Evolutionary conservation across 2,797 vertebrate genomes (phyloP).

Genomic region (Margarornis squamiger): DNA sequence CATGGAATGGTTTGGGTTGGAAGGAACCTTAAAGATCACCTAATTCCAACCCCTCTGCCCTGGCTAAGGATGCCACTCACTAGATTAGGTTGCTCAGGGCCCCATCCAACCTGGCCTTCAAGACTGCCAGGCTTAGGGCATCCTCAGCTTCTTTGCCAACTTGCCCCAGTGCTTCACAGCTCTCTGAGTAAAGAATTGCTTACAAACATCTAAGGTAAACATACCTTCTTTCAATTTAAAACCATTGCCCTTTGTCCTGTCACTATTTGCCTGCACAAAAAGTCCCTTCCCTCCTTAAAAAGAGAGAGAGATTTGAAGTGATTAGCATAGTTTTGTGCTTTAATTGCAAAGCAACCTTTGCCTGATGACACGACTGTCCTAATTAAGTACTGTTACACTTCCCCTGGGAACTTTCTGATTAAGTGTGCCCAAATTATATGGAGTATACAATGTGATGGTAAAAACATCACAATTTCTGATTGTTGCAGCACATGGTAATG

Average conservation of each 20-base stretch:
- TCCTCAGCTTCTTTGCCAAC: background rate
- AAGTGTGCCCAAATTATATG: background rate
- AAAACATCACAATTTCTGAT: background rate
- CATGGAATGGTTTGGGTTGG: background rate
- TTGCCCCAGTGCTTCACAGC: background rate
- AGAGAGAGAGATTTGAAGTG: background rate
- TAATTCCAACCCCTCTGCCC: background rate
- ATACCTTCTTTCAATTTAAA: background rate
- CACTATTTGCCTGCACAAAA: background rate
- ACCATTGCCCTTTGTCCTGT: background rate
- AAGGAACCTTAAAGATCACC: background rate
- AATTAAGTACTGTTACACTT: background rate
- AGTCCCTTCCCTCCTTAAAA: background rate
- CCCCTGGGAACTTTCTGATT: background rate
- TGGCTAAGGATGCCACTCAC: background rate
- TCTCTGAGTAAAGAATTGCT: background rate
- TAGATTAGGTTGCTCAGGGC: background rate
- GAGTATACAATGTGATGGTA: background rate
- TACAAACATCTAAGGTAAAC: background rate
- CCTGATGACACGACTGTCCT: background rate
- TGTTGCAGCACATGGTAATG: background rate
- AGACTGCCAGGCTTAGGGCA: background rate
- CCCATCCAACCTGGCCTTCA: background rate
- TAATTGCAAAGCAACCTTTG: conserved; percentile 26
- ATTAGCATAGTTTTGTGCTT: background rate